These are phyloP conservation scores for Trichopoda pennipes DNA, from an alignment of 2,888 invertebrate genomes.

Conservation along the genomic window DNA sequence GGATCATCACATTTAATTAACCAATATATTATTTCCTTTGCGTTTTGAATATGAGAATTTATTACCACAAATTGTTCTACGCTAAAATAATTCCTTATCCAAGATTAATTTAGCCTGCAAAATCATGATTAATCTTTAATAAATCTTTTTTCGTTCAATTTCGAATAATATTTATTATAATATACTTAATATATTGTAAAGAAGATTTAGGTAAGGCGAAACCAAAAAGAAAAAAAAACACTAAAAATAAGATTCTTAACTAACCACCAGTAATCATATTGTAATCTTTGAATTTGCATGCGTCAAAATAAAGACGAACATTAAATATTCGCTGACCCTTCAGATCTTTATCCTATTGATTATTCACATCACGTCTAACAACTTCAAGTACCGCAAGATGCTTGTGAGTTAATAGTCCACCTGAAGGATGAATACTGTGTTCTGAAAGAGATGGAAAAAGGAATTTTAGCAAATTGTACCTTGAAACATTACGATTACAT, in stretches of 20 bases:
- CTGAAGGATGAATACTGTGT: slow-evolving; percentile 17
- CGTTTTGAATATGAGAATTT: slow-evolving; percentile 46
- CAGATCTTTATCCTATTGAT: slow-evolving; percentile 77
- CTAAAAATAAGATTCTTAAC: slow-evolving; percentile 70
- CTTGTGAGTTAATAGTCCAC: slow-evolving; percentile 40
- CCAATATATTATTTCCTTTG: neutral
- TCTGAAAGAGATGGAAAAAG: neutral
- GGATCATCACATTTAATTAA: slow-evolving; percentile 5
- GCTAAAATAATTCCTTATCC: slow-evolving; percentile 67
- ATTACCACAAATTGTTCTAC: slow-evolving; percentile 62
- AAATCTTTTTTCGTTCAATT: slow-evolving; percentile 60
- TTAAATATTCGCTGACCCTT: slow-evolving; percentile 71
- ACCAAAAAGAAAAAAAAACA: too few relatives aligned
- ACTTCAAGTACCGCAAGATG: slow-evolving; percentile 56
- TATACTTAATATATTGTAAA: slow-evolving; percentile 12
- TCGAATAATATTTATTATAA: slow-evolving; percentile 27
- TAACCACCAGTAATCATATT: slow-evolving; percentile 77
- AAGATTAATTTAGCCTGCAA: slow-evolving; percentile 59
- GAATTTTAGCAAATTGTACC: neutral
- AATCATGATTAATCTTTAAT: slow-evolving; percentile 66
- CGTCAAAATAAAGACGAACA: slow-evolving; percentile 70
- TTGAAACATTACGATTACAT: neutral
- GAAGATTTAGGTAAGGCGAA: slow-evolving; percentile 2
- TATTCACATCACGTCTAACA: slow-evolving; percentile 78
- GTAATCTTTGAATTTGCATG: slow-evolving; percentile 79